These are phyloP conservation scores for Oryzias javanicus DNA, from an alignment of 2,113 vertebrate genomes.

Conservation along the genomic window DNA sequence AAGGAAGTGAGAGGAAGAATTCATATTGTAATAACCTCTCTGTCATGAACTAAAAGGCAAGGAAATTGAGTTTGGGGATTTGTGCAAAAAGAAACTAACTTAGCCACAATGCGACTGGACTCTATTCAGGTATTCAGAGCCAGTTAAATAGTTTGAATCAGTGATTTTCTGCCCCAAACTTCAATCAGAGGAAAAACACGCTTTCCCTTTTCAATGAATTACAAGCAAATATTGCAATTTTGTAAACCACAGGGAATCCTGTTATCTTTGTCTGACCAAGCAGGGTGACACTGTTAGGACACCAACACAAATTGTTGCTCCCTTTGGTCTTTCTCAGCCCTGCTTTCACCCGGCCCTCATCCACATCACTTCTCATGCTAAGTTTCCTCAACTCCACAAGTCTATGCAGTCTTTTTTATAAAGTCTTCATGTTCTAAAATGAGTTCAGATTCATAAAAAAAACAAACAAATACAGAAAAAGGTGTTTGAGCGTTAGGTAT, in stretches of 20 bases:
- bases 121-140: background rate
- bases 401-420: background rate
- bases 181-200: background rate
- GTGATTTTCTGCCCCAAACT: background rate
- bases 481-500: conserved; percentile 19
- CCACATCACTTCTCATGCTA: conserved; percentile 23
- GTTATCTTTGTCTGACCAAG: background rate
- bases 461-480: conserved; percentile 10
- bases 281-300: conserved; percentile 20
- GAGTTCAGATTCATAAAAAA: background rate
- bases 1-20: conserved; percentile 5
- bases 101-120: background rate
- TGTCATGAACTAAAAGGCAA: conserved; percentile 15
- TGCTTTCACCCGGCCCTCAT: conserved; percentile 18
- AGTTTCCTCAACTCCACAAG: conserved; percentile 5
- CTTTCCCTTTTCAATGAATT: background rate
- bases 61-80: background rate
- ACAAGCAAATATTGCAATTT: background rate
- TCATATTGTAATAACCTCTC: conserved; percentile 2
- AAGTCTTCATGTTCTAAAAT: background rate
- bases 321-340: conserved; percentile 40
- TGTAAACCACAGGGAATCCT: background rate
- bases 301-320: conserved; percentile 47
- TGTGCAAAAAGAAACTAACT: background rate
- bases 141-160: background rate